Evolutionary conservation across 2,113 vertebrate genomes (phyloP).

Genomic region (Sander vitreus): DNA sequence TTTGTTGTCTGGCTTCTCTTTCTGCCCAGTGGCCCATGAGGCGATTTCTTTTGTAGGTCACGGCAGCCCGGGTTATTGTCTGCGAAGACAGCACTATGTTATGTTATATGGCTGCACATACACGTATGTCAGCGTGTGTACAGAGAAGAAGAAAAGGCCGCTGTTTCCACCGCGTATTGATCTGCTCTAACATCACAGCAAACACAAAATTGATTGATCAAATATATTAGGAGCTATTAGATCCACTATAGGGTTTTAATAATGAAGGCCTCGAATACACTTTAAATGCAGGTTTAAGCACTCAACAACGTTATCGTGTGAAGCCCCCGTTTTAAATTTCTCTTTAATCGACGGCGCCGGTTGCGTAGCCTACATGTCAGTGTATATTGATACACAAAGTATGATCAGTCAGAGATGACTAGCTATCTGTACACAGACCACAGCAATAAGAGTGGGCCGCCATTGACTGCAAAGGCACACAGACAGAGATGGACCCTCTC

Average conservation of each 20-base stretch:
- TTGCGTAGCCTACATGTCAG: slow-evolving; percentile 5
- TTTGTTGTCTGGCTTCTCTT: slow-evolving; percentile 76
- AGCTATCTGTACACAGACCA: slow-evolving; percentile 47
- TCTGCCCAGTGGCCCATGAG: slow-evolving; percentile 76
- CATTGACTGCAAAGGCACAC: slow-evolving; percentile 78
- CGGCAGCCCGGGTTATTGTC: slow-evolving; percentile 76
- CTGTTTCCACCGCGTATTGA: slow-evolving; percentile 28
- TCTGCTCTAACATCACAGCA: slow-evolving; percentile 12
- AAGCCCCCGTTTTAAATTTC: background rate
- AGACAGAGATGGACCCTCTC: slow-evolving; percentile 68
- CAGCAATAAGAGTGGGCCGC: slow-evolving; percentile 68
- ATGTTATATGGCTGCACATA: slow-evolving; percentile 35
- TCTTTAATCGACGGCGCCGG: slow-evolving; percentile 24
- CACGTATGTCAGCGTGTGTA: slow-evolving; percentile 42
- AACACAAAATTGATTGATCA: background rate
- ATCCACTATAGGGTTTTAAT: background rate
- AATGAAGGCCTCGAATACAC: slow-evolving; percentile 24
- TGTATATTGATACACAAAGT: slow-evolving; percentile 28
- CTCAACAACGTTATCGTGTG: background rate
- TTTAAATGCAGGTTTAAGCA: slow-evolving; percentile 10
- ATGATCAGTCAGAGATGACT: slow-evolving; percentile 33
- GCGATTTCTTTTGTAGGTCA: slow-evolving; percentile 82
- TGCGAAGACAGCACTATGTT: slow-evolving; percentile 46
- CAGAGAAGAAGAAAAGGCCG: slow-evolving; percentile 7
- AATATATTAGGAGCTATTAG: background rate